Evolutionary conservation across 2,888 invertebrate genomes (phyloP).

Genomic region (Liopterus haemorrhoidalis): DNA sequence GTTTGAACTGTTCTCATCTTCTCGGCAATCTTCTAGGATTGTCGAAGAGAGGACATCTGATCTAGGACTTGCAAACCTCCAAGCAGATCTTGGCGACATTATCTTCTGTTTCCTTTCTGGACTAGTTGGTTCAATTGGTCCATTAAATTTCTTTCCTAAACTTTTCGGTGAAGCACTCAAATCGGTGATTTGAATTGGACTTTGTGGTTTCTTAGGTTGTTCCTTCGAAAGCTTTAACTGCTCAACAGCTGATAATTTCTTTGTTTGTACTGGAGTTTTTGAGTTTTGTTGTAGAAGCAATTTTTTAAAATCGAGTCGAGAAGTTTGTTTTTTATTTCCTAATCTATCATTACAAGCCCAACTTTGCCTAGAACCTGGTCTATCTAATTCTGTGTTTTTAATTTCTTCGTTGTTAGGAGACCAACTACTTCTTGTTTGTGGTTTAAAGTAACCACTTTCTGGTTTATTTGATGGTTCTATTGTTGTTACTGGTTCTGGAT

Average conservation of each 20-base stretch:
- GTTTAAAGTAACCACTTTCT: conserved; percentile 57
- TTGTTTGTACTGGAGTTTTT: conserved; percentile 55
- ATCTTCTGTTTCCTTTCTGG: conserved; percentile 53
- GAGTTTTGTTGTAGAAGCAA: conserved; percentile 70
- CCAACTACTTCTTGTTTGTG: conserved; percentile 59
- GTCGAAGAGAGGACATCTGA: conserved; percentile 81
- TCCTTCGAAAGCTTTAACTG: conserved; percentile 56
- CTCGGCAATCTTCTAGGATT: conserved; percentile 78
- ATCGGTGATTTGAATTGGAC: conserved; percentile 61
- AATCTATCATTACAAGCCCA: conserved; percentile 59
- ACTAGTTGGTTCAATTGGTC: conserved; percentile 52
- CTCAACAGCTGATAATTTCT: conserved; percentile 71
- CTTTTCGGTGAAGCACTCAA: conserved; percentile 67
- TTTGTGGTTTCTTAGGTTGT: conserved; percentile 24
- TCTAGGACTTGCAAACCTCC: conserved; percentile 68
- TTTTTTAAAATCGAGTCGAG: conserved; percentile 77
- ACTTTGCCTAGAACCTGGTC: conserved; percentile 45
- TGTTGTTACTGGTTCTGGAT: conserved; percentile 47
- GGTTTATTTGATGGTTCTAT: conserved; percentile 48
- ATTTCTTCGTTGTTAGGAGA: conserved; percentile 50
- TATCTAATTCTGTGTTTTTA: conserved; percentile 39
- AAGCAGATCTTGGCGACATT: conserved; percentile 63
- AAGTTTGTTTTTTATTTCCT: conserved; percentile 60
- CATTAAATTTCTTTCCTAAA: conserved; percentile 57
- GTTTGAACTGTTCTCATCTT: conserved; percentile 63